Percentiles rank a stretch among this genome's conserved stretches.
These are phyloP conservation scores for Busseola fusca DNA, from an alignment of 2,888 invertebrate genomes.

Conservation along the genomic window DNA sequence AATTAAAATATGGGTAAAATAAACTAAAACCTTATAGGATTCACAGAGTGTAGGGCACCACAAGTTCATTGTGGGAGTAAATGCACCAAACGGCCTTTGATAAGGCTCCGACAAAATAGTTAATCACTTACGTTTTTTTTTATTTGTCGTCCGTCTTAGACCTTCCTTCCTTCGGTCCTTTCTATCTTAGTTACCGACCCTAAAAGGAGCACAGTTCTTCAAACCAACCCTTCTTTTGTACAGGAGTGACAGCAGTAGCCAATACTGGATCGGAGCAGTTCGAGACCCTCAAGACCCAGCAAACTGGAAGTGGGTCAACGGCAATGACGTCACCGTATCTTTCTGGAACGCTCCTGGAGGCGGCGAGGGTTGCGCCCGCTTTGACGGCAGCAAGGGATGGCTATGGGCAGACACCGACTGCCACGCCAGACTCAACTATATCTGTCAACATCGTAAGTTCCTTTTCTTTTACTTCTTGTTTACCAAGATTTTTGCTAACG, in stretches of 20 bases:
- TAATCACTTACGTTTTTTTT: background rate
- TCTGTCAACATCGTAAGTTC: slow-evolving; percentile 97
- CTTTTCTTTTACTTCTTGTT: slow-evolving; percentile 50
- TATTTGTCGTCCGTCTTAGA: background rate
- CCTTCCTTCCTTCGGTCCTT: too few species aligned
- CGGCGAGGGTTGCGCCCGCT: slow-evolving; percentile 95
- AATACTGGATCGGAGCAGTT: slow-evolving; percentile 98
- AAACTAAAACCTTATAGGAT: too few species aligned
- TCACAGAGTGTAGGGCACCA: too few species aligned
- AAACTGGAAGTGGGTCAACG: slow-evolving; percentile 97
- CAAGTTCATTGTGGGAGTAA: too few species aligned
- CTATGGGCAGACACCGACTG: slow-evolving; percentile 98
- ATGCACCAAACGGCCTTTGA: too few species aligned
- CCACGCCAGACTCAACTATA: slow-evolving; percentile 94
- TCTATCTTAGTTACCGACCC: background rate
- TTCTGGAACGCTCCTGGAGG: slow-evolving; percentile 97
- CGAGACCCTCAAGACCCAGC: slow-evolving; percentile 93
- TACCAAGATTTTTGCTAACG: background rate
- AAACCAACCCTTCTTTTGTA: slow-evolving; percentile 53
- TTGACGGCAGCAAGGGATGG: slow-evolving; percentile 98
- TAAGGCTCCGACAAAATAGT: too few species aligned
- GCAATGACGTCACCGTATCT: slow-evolving; percentile 95
- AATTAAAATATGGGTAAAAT: background rate
- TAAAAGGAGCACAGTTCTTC: slow-evolving; percentile 14
- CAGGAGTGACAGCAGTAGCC: slow-evolving; percentile 96